Conservation (phyloP, 2,888 invertebrate species). For the Eupithecia tripunctaria region DNA sequence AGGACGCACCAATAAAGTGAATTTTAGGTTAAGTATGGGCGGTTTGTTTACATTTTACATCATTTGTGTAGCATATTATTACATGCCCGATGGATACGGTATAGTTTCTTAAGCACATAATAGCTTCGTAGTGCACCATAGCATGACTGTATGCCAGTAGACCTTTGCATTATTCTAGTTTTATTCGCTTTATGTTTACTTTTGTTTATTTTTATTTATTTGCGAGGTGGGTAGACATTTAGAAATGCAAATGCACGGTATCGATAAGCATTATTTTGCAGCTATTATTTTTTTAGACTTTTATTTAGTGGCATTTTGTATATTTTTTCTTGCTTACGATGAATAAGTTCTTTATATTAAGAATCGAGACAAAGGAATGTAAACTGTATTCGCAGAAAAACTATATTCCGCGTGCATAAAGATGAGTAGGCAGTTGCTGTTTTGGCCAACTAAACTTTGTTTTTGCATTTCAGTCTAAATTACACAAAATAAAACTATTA, state of each 20-base stretch:
- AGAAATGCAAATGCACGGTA: slow-evolving; percentile 17
- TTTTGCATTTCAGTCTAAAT: too few relatives aligned
- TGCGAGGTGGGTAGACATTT: slow-evolving; percentile 54
- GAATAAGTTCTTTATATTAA: background rate
- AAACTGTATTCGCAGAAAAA: background rate
- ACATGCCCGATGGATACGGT: too few relatives aligned
- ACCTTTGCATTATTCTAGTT: background rate
- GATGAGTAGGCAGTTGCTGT: too few relatives aligned
- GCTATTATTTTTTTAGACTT: slow-evolving; percentile 6
- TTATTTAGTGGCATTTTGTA: slow-evolving; percentile 11
- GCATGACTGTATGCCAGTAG: slow-evolving; percentile 57
- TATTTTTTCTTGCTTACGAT: background rate
- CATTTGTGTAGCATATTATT: too few relatives aligned
- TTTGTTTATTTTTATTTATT: slow-evolving; percentile 51
- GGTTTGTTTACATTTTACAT: too few relatives aligned
- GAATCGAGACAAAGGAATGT: background rate
- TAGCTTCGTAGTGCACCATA: slow-evolving; percentile 43
- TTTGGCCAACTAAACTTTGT: too few relatives aligned
- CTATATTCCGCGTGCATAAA: background rate
- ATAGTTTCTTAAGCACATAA: background rate
- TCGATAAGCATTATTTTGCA: background rate
- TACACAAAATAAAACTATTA: too few relatives aligned
- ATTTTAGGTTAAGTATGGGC: too few relatives aligned
- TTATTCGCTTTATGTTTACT: slow-evolving; percentile 43
- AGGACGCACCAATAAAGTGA: too few relatives aligned